Evolutionary conservation across 2,113 vertebrate species (phyloP).

Genomic region (Pelvicachromis taeniatus): DNA sequence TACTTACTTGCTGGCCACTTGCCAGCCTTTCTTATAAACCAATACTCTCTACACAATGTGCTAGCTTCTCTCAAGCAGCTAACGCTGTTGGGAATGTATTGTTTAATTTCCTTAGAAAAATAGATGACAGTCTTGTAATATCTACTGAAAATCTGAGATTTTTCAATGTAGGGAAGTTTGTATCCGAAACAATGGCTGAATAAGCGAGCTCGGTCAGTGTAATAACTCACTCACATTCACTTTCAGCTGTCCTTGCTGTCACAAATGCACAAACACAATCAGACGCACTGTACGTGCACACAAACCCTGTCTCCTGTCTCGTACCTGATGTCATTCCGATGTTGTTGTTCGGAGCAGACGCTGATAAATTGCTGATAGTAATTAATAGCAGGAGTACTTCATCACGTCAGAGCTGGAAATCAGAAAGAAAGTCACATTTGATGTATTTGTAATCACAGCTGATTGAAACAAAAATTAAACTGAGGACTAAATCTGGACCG

Average conservation of each 20-base stretch:
- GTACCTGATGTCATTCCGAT: background rate
- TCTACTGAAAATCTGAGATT: constrained; percentile 17
- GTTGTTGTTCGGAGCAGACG: background rate
- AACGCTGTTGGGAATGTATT: constrained; percentile 59
- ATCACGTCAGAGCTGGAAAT: background rate
- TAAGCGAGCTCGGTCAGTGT: background rate
- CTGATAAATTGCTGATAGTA: background rate
- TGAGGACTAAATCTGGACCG: background rate
- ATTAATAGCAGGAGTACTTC: background rate
- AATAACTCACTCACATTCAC: constrained; percentile 24
- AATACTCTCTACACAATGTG: constrained; percentile 52
- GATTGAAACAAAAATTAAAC: background rate
- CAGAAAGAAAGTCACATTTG: background rate
- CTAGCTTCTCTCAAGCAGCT: constrained; percentile 25
- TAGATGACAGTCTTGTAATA: constrained; percentile 39
- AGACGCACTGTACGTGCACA: background rate
- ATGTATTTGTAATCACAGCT: background rate
- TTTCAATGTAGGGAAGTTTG: constrained; percentile 60
- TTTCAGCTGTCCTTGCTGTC: background rate
- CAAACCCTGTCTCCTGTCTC: background rate
- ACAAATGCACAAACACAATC: background rate
- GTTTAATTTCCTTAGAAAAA: constrained; percentile 66
- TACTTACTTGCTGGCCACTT: constrained; percentile 32
- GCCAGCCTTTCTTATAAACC: constrained; percentile 51
- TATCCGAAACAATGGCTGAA: constrained; percentile 45